Conservation (phyloP, 2,797 vertebrate genomes). For the Acipenser oxyrinchus region DNA sequence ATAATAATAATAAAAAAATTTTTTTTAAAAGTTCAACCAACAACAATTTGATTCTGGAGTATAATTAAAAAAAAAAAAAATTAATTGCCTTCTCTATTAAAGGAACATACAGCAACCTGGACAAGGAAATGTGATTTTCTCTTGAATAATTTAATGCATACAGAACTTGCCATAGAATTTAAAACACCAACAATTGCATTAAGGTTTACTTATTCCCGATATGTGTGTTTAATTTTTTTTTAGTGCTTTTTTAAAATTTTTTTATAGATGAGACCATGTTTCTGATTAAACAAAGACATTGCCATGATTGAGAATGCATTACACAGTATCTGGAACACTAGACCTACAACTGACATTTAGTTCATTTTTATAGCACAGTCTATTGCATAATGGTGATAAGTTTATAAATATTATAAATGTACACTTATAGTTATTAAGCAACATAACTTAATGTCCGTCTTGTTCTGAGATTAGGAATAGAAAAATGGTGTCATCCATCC, state of each 20-base stretch:
- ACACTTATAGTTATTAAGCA: slow-evolving; percentile 63
- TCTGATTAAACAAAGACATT: slow-evolving; percentile 85
- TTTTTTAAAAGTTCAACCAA: too few species aligned
- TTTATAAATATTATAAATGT: slow-evolving; percentile 83
- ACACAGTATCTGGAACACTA: slow-evolving; percentile 80
- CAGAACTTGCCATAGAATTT: slow-evolving; percentile 8
- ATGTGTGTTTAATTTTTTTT: slow-evolving; percentile 34
- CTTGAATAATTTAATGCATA: too few species aligned
- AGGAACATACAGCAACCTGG: too few species aligned
- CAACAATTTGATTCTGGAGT: too few species aligned
- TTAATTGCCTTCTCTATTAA: too few species aligned
- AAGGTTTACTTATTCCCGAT: slow-evolving; percentile 67
- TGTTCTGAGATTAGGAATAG: slow-evolving; percentile 58
- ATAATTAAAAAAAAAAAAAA: too few species aligned
- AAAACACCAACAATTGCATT: slow-evolving; percentile 66
- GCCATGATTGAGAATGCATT: slow-evolving; percentile 80
- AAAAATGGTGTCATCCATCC: slow-evolving; percentile 51
- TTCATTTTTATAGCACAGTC: slow-evolving; percentile 84
- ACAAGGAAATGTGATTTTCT: too few species aligned
- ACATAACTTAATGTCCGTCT: slow-evolving; percentile 56
- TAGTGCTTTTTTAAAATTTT: slow-evolving; percentile 56
- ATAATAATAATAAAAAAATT: too few species aligned
- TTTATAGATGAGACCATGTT: slow-evolving; percentile 76
- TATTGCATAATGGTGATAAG: slow-evolving; percentile 78
- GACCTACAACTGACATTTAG: slow-evolving; percentile 80